Conservation (phyloP, 2,888 invertebrate species). For the Orthonychiurus folsomi region DNA sequence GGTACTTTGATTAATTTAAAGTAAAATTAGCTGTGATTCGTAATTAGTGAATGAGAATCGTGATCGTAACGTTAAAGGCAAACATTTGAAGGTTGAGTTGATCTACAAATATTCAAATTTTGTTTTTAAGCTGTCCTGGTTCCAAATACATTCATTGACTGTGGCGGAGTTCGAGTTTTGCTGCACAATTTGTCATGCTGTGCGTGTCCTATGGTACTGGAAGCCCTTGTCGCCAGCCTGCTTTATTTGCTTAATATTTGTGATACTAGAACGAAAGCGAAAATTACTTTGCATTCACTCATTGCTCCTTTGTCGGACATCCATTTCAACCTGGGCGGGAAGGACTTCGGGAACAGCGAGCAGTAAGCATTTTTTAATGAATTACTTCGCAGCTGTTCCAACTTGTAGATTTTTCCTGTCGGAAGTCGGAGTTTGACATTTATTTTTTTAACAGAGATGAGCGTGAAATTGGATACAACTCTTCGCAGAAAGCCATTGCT, state of each 20-base stretch:
- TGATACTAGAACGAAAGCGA: slow-evolving; percentile 62
- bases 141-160: slow-evolving; percentile 65
- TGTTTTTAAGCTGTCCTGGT: slow-evolving; percentile 62
- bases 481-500: slow-evolving; percentile 63
- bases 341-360: not conserved
- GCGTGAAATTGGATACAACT: slow-evolving; percentile 71
- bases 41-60: slow-evolving; percentile 3
- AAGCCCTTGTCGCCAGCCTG: slow-evolving; percentile 78
- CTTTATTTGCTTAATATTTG: slow-evolving; percentile 78
- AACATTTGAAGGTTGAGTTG: no score
- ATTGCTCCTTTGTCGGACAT: slow-evolving; percentile 91
- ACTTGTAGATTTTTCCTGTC: not conserved
- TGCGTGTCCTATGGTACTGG: slow-evolving; percentile 78
- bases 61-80: no score
- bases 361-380: not conserved
- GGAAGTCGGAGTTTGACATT: no score
- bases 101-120: no score
- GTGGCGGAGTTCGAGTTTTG: slow-evolving; percentile 72
- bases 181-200: slow-evolving; percentile 74
- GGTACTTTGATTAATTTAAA: no score
- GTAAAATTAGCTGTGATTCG: slow-evolving; percentile 20
- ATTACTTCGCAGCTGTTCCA: not conserved
- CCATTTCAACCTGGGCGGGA: slow-evolving; percentile 51
- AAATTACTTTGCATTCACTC: slow-evolving; percentile 73
- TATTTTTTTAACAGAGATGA: no score